These are phyloP conservation scores for Smutsia gigantea DNA, from an alignment of 2,797 vertebrate species.

Conservation along the genomic window DNA sequence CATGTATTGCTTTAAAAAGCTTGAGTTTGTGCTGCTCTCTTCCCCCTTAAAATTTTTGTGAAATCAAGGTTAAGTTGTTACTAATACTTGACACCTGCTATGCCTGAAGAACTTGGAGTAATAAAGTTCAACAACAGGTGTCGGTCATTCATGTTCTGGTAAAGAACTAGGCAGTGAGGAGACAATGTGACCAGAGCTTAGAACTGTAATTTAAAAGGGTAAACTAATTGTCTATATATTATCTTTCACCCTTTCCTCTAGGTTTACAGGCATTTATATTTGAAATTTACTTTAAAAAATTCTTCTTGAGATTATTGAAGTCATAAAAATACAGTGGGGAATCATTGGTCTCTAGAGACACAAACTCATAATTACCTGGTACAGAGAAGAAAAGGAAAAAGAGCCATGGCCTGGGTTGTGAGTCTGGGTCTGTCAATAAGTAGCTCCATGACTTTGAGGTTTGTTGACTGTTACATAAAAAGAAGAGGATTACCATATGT, in stretches of 20 bases:
- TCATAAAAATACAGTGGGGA: neutral
- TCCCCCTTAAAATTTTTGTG: conserved; percentile 4
- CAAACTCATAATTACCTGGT: neutral
- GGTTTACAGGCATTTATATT: neutral
- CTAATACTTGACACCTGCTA: conserved; percentile 20
- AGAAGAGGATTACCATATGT: neutral
- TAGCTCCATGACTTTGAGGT: neutral
- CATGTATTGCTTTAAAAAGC: conserved; percentile 11
- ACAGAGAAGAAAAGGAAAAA: neutral
- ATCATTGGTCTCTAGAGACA: neutral
- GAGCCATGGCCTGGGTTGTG: neutral
- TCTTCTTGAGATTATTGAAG: conserved; percentile 48
- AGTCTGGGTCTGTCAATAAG: neutral
- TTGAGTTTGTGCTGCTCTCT: neutral
- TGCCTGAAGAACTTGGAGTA: neutral
- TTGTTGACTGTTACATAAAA: neutral
- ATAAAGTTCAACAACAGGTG: neutral
- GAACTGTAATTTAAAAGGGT: neutral
- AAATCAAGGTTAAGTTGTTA: conserved; percentile 28
- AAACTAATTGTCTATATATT: neutral
- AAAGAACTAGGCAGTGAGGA: neutral
- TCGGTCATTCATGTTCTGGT: neutral
- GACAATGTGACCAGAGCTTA: neutral
- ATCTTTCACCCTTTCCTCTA: neutral
- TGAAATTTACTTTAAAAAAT: conserved; percentile 26